These are phyloP conservation scores for Macrophya annulata DNA, from an alignment of 2,888 invertebrate genomes.

Conservation along the genomic window DNA sequence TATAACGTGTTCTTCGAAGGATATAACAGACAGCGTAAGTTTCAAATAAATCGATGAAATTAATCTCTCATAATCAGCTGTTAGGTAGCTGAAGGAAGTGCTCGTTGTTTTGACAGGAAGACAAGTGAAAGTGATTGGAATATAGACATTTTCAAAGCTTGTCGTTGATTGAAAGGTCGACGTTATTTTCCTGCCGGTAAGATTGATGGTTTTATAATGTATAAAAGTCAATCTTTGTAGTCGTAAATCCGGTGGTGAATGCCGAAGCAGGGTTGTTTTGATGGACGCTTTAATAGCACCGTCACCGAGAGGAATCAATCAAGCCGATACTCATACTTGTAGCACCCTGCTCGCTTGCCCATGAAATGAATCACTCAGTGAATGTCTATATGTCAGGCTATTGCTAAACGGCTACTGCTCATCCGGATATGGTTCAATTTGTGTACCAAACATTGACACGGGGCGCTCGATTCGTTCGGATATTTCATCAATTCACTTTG, in stretches of 20 bases:
- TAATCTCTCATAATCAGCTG: not conserved
- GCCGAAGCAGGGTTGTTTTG: slow-evolving; percentile 48
- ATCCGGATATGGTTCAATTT: slow-evolving; percentile 31
- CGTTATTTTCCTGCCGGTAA: slow-evolving; percentile 50
- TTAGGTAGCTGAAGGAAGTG: not conserved
- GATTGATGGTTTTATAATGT: slow-evolving; percentile 55
- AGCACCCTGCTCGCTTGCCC: slow-evolving; percentile 47
- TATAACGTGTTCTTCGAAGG: not conserved
- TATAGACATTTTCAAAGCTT: slow-evolving; percentile 11
- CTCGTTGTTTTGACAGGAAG: slow-evolving; percentile 39
- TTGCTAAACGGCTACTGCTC: slow-evolving; percentile 21
- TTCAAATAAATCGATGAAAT: not conserved
- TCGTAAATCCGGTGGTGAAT: slow-evolving; percentile 46
- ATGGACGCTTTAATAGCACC: slow-evolving; percentile 51
- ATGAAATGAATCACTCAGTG: slow-evolving; percentile 46
- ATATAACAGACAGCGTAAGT: not conserved
- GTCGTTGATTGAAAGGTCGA: slow-evolving; percentile 47
- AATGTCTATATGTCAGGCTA: not conserved
- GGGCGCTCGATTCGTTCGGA: slow-evolving; percentile 10
- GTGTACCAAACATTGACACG: not conserved
- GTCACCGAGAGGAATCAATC: slow-evolving; percentile 54
- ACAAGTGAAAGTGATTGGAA: slow-evolving; percentile 43
- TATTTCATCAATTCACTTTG: slow-evolving; percentile 41
- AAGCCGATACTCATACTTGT: slow-evolving; percentile 51
- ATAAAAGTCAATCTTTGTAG: slow-evolving; percentile 53